These are phyloP conservation scores for Cephonodes hylas DNA, from an alignment of 2,888 invertebrate genomes.

Conservation along the genomic window DNA sequence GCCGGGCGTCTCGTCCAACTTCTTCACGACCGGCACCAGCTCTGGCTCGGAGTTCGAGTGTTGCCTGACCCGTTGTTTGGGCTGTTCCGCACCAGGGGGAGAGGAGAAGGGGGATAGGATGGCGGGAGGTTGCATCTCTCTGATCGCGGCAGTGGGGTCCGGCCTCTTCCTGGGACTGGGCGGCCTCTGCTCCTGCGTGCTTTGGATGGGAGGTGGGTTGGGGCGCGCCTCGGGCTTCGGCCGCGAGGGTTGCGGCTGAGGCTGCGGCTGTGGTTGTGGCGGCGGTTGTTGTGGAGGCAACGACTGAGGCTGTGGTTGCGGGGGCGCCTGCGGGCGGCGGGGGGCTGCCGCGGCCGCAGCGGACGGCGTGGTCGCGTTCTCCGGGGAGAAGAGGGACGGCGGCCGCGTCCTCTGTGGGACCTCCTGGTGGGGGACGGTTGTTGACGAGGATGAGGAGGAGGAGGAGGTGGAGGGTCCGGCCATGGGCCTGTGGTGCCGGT, in stretches of 20 bases:
- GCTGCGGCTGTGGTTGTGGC: conserved; percentile 27
- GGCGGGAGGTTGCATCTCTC: conserved; percentile 69
- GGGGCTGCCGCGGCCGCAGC: conserved; percentile 56
- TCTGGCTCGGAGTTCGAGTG: conserved; percentile 82
- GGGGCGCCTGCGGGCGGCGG: conserved; percentile 51
- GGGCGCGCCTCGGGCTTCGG: conserved; percentile 42
- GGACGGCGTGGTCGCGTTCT: conserved; percentile 77
- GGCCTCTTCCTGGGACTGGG: conserved; percentile 62
- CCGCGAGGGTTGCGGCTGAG: conserved; percentile 33
- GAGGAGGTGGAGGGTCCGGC: conserved; percentile 35
- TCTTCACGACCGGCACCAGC: conserved; percentile 82
- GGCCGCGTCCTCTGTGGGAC: conserved; percentile 68
- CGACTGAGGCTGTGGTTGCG: conserved; percentile 39
- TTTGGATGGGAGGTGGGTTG: conserved; percentile 39
- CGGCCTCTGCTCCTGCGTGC: conserved; percentile 37
- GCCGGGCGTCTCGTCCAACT: conserved; percentile 82
- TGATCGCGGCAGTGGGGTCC: conserved; percentile 55
- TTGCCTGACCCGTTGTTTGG: conserved; percentile 52
- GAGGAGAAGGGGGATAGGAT: conserved; percentile 78
- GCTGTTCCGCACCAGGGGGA: conserved; percentile 53
- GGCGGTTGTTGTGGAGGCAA: conserved; percentile 40
- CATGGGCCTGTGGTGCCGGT: conserved; percentile 59
- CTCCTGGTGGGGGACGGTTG: conserved; percentile 38
- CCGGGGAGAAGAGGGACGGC: conserved; percentile 85
- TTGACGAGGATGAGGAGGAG: conserved; percentile 32